Evolutionary conservation across 2,888 invertebrate genomes (phyloP), one percentile per base, ranked within the genome.

Genomic region (Epistrophella euchroma): DNA sequence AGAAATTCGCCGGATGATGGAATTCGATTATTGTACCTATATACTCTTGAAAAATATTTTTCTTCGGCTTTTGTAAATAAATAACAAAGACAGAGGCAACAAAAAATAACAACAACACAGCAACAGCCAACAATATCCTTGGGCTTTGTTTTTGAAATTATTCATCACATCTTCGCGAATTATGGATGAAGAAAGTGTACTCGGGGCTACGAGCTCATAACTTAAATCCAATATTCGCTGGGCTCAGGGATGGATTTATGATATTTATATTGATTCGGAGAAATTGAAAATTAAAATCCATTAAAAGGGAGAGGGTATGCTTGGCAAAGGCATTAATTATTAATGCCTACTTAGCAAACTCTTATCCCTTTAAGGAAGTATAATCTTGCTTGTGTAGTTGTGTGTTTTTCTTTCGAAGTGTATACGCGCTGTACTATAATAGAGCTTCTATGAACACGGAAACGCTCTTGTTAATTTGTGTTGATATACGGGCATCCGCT

Each of bases 11-110:
- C 73, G 86, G 77, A 86, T 78, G 77, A 86, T 78, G 77, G 77
- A 82, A 82, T 86, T 82, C 86, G 86, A 86, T 86, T 86, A 82
- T 78, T 82, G 52, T 82, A 77, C 66, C n/a, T n/a, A n/a, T n/a
- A n/a, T n/a, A n/a, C n/a, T n/a, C n/a, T 79, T 74, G 64, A 70
- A 74, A 62, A 47, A 70, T 50, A 32, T 47, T n/a, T n/a, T n/a
- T 45, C 64, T 50, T 56, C 37, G 35, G 56, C 71, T 58, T 64
- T n/a, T 17, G 56, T 17, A 70, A 64, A 64, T 17, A 68, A 68
- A 25, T 37, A 58, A 28, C 0, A 13, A 32, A 13, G 25, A 70
- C 52, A 2, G 9, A 60, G 19, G 19, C n/a, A 35, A 4, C 35
- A 35, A 77, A 55, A 55, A 82, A 60, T 45, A 73, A 52, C 73